Evolutionary conservation across 2,113 vertebrate genomes (phyloP).

Genomic region (Sisor rabdophorus): DNA sequence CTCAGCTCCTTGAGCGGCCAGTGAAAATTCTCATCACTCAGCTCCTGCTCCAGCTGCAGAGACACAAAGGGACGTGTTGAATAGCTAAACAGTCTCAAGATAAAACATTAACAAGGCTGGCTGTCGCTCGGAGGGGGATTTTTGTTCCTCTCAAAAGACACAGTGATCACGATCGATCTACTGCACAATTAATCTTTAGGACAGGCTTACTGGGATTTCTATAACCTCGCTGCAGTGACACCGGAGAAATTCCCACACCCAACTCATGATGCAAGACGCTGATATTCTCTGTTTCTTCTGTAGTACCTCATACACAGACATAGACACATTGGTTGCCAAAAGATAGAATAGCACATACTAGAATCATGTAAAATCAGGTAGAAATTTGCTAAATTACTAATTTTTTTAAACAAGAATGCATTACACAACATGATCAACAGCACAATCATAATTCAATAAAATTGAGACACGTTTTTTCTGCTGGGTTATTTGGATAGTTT

Average conservation of each 20-base stretch:
- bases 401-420: constrained; percentile 51
- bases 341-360: constrained; percentile 37
- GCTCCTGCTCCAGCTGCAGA: constrained; percentile 29
- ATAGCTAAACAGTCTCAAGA: constrained; percentile 62
- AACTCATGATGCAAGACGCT: constrained; percentile 32
- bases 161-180: constrained; percentile 50
- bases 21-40: constrained; percentile 46
- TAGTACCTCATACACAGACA: constrained; percentile 19
- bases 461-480: background rate
- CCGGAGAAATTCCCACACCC: constrained; percentile 50
- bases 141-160: constrained; percentile 47
- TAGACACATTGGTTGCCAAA: background rate
- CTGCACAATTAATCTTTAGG: constrained; percentile 51
- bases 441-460: constrained; percentile 3
- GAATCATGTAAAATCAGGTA: constrained; percentile 52
- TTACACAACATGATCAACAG: constrained; percentile 59
- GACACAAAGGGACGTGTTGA: constrained; percentile 64
- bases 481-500: background rate
- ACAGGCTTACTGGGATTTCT: constrained; percentile 50
- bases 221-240: constrained; percentile 35
- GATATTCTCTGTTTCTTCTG: constrained; percentile 15
- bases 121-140: constrained; percentile 49
- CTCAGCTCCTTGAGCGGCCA: constrained; percentile 28
- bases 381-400: constrained; percentile 63
- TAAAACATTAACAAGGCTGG: constrained; percentile 71